Evolutionary conservation across 2,888 invertebrate species (phyloP).

Genomic region (Erebia ligea): DNA sequence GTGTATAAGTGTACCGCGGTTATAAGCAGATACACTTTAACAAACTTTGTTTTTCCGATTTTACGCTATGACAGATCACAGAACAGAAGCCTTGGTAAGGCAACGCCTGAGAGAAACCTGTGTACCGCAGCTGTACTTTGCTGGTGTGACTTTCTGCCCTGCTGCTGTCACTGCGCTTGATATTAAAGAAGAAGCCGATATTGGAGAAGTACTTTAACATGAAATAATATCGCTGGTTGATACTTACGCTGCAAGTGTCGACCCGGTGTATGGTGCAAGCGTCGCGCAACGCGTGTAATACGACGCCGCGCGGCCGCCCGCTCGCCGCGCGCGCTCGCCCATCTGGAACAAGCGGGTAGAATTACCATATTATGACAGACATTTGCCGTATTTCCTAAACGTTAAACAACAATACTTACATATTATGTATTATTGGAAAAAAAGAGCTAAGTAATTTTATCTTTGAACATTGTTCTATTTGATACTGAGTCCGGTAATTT

Average conservation of each 20-base stretch:
- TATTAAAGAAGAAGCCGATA: not conserved
- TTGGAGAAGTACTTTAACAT: not conserved
- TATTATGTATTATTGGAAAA: no score
- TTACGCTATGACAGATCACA: no score
- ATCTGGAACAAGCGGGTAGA: constrained; percentile 70
- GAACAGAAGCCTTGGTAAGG: not conserved
- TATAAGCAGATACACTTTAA: no score
- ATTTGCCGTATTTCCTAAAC: constrained; percentile 16
- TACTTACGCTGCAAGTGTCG: constrained; percentile 66
- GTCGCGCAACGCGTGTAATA: constrained; percentile 68
- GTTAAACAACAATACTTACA: not conserved
- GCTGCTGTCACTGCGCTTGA: not conserved
- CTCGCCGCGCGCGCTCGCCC: constrained; percentile 71
- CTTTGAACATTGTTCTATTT: not conserved
- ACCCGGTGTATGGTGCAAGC: constrained; percentile 58
- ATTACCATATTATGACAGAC: constrained; percentile 51
- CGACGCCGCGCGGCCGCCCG: constrained; percentile 70
- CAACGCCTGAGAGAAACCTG: not conserved
- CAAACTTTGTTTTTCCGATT: no score
- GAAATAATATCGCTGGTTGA: not conserved
- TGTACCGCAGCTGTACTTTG: not conserved
- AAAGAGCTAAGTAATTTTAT: not conserved
- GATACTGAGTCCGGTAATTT: not conserved
- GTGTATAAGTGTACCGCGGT: no score
- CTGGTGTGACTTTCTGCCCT: not conserved